phyloP scores from a whole-genome alignment of 2,797 vertebrate genomes.

The Hylomyscus alleni region DNA sequence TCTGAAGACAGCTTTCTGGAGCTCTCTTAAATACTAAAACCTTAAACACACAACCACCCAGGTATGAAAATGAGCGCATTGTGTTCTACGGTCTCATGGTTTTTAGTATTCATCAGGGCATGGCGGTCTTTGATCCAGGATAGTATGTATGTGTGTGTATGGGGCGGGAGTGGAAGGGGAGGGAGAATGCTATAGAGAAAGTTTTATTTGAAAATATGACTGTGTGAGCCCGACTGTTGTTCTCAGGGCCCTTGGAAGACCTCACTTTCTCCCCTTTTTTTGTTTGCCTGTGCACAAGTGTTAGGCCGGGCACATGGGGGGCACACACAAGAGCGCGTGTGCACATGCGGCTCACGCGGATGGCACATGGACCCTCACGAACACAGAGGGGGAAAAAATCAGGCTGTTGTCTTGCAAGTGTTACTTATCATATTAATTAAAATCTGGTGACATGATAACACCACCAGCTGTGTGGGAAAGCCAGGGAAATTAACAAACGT shows the following conservation, averaged over 20 bases:
- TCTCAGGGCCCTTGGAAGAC: constrained; percentile 74
- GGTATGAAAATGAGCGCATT: constrained; percentile 79
- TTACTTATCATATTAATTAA: constrained; percentile 99
- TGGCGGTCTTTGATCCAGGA: constrained; percentile 58
- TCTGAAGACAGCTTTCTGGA: constrained; percentile 76
- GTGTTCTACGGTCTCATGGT: constrained; percentile 39
- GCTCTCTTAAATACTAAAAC: constrained; percentile 77
- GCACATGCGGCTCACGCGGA: constrained; percentile 86
- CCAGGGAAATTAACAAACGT: constrained; percentile 97
- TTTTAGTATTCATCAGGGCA: constrained; percentile 58
- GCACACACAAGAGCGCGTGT: constrained; percentile 82
- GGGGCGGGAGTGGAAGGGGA: no score
- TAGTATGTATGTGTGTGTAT: background rate
- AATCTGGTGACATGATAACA: constrained; percentile 98
- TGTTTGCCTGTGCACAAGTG: constrained; percentile 77
- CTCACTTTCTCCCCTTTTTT: constrained; percentile 79
- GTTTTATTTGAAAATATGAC: constrained; percentile 80
- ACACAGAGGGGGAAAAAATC: constrained; percentile 87
- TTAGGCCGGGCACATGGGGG: constrained; percentile 66
- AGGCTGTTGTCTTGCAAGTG: constrained; percentile 96
- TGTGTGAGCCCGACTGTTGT: constrained; percentile 52
- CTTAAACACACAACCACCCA: constrained; percentile 75
- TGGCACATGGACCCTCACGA: constrained; percentile 88
- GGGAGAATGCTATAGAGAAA: constrained; percentile 68
- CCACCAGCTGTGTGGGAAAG: constrained; percentile 97